Evolutionary conservation across 2,888 invertebrate species (phyloP), one percentile per base, ranked within the genome.

Genomic region (Xylota segnis): DNA sequence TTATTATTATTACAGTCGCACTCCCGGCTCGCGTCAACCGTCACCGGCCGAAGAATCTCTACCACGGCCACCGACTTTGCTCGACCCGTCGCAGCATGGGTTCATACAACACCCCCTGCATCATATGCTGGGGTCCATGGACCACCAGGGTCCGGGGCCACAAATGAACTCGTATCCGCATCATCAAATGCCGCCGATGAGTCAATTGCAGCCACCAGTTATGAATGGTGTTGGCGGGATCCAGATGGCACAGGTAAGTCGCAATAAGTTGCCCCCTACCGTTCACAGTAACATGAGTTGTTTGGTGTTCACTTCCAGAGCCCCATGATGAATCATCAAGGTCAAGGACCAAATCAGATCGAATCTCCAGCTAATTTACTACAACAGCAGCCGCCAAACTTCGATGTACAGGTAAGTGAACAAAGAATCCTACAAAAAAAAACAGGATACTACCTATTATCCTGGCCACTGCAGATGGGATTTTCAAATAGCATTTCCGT

Each of bases 21-120:
- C 97, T 88, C 97, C 97, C 47, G 97, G 97, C 70, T 97, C 98
- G 90, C 95, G 97, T 90, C 98, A 98, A 93, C 97, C 97, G 86
- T 98, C 98, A 52, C 98, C 98, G 63, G 97, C 97, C 14, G 97
- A 97, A 92, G 91, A 91, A 89, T 93, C 93, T 83, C 92, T 93
- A 88, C 93, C 93, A 89, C 93, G 94, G 65, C 94, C 94, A 72
- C 93, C 94, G 82, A 90, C 90, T 54, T 78, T 91, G 72, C 89
- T 92, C n/a, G 92, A 92, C 88, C 91, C 90, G 59, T 86, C 90
- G 45, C 90, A 91, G 74, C 88, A 89, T 76, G 90, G 90, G 12
- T 92, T 91, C 79, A 92, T 90, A 56, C 93, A 88, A 89, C 93
- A 90, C 91, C 88, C 93, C 89, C 88, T 93, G 89, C 93, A 94